Evolutionary conservation across 2,888 invertebrate species (phyloP), one percentile per base, ranked within the genome.

Genomic region (Eristalinus sepulchralis): DNA sequence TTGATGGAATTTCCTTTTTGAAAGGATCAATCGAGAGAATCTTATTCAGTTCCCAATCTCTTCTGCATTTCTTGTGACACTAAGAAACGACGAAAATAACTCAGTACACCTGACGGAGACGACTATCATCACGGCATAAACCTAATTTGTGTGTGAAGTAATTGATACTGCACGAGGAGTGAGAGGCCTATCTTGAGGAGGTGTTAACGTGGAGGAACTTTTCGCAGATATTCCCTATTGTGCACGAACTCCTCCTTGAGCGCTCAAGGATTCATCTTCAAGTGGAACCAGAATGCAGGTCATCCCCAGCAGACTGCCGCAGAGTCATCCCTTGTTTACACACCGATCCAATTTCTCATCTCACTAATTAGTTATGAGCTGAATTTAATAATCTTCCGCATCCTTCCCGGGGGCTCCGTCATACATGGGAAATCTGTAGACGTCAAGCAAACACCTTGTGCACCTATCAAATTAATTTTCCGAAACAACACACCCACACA

Each of bases 361-460:
- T 17, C 47, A 47, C 47, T 47, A 47, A 47, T 47, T 47, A 47
- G 47, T 47, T 75, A 10, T 75, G 83, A 75, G 59, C 64, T 31
- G 64, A 79, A 73, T 75, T 83, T 68, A 79, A 75, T 83, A 68
- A 83, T 73, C 64, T 55, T 64, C 64, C 59, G 17, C 36, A 53
- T 79, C 53, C 73, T 70, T 59, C 68, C 79, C 64, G 79, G 64
- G 67, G 64, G 34, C 47, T 72, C 77, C 57, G 2, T 13, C 77
- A 78, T 72, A 66, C 78, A 78, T 83, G 64, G 47, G 78, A 68
- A 78, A 73, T 73, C 63, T 5, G 62, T 72, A 24, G 63, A 72
- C 66, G 66, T 47, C 47, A 47, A 47, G 47, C 47, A 47, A n/a
- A 17, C 47, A 47, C 17, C n/a, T 47, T 47, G 47, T 17, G 47